Percentiles rank a stretch among this genome's conserved stretches.
These are phyloP conservation scores for Parapsyche elsis DNA, from an alignment of 1,140 invertebrate genomes.

Conservation along the genomic window DNA sequence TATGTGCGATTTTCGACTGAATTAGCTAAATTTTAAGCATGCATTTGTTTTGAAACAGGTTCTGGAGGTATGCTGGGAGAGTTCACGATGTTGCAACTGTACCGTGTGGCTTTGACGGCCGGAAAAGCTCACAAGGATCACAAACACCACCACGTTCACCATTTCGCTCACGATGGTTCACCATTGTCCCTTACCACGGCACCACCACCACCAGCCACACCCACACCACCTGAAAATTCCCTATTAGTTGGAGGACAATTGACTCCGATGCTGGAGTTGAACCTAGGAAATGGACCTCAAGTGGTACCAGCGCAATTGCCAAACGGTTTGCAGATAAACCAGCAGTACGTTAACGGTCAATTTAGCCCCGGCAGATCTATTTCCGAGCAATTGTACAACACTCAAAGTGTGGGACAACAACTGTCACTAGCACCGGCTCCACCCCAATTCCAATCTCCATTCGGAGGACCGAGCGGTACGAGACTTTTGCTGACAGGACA, in stretches of 20 bases:
- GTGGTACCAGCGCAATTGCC: slow-evolving; percentile 64
- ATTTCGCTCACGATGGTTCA: slow-evolving; percentile 79
- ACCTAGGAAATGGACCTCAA: slow-evolving; percentile 66
- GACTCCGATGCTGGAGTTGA: slow-evolving; percentile 70
- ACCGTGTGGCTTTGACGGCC: slow-evolving; percentile 80
- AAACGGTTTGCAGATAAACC: slow-evolving; percentile 65
- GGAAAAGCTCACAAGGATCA: slow-evolving; percentile 86
- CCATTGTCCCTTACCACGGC: slow-evolving; percentile 68
- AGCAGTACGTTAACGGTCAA: slow-evolving; percentile 72
- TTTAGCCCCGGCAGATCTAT: slow-evolving; percentile 68
- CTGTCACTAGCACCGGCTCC: background rate
- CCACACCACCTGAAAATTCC: slow-evolving; percentile 69
- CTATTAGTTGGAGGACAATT: slow-evolving; percentile 76
- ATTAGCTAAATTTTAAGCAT: too few relatives aligned
- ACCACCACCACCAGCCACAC: slow-evolving; percentile 68
- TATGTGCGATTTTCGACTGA: too few relatives aligned
- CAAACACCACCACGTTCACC: slow-evolving; percentile 84
- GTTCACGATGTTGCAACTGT: slow-evolving; percentile 81
- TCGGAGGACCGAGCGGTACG: slow-evolving; percentile 57
- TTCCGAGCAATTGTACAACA: slow-evolving; percentile 68
- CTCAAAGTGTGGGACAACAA: slow-evolving; percentile 25
- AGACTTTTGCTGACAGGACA: slow-evolving; percentile 61
- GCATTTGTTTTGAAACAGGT: slow-evolving; percentile 61
- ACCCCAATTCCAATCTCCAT: slow-evolving; percentile 20
- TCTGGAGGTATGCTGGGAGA: slow-evolving; percentile 78